Percentiles rank a stretch among this genome's conserved stretches.
phyloP scores from a whole-genome alignment of 2,888 invertebrate species.

The Heliconius erato region DNA sequence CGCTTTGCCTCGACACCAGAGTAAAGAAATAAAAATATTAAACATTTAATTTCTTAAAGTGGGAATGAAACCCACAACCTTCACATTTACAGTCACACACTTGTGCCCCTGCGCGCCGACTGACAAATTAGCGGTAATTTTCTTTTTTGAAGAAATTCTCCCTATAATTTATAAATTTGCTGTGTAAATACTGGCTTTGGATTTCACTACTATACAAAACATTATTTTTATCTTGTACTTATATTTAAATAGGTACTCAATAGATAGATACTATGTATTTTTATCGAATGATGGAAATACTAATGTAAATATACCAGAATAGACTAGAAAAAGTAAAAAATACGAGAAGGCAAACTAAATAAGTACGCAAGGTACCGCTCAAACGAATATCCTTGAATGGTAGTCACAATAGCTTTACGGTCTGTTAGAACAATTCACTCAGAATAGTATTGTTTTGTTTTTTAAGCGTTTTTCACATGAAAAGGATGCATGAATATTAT shows the following conservation, averaged over 20 bases:
- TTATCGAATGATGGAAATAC: neutral
- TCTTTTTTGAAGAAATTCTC: too few relatives aligned
- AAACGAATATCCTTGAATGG: conserved; percentile 35
- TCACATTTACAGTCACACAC: too few relatives aligned
- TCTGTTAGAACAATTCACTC: conserved; percentile 48
- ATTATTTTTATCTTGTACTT: neutral
- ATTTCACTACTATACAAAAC: too few relatives aligned
- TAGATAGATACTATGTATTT: neutral
- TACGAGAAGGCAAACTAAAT: neutral
- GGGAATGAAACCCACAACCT: too few relatives aligned
- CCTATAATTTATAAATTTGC: too few relatives aligned
- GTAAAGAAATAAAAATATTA: too few relatives aligned
- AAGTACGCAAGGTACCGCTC: conserved; percentile 7
- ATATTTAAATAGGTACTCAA: neutral
- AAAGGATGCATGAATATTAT: conserved; percentile 39
- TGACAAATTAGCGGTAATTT: too few relatives aligned
- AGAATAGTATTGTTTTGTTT: conserved; percentile 43
- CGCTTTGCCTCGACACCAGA: too few relatives aligned
- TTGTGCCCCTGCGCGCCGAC: too few relatives aligned
- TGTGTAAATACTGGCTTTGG: too few relatives aligned
- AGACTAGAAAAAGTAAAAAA: neutral
- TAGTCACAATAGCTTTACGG: conserved; percentile 54
- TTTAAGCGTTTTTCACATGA: conserved; percentile 42
- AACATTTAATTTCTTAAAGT: too few relatives aligned
- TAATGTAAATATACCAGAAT: neutral